phyloP scores from a whole-genome alignment of 2,888 invertebrate genomes.

The Scaptomyza tumidula region DNA sequence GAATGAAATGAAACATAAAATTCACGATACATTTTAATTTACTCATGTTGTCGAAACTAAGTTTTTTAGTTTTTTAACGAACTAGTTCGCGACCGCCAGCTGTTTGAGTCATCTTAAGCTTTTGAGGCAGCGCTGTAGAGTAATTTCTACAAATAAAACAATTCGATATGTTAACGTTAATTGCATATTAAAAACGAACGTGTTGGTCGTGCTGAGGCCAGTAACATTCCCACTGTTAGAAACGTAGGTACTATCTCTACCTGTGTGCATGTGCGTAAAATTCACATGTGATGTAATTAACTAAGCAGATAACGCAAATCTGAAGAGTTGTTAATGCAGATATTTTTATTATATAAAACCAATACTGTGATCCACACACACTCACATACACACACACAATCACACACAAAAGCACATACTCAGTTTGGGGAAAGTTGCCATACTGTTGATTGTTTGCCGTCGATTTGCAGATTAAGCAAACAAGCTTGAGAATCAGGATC shows the following conservation, averaged over 20 bases:
- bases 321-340: conserved; percentile 7
- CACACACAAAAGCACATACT: background rate
- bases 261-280: conserved; percentile 2
- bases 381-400: no score
- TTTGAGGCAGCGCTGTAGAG: conserved; percentile 11
- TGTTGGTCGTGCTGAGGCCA: background rate
- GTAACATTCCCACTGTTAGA: conserved; percentile 27
- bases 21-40: conserved; percentile 27
- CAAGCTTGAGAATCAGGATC: background rate
- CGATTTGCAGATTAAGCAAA: background rate
- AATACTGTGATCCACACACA: conserved; percentile 10
- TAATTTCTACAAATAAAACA: conserved; percentile 33
- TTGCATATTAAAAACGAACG: conserved; percentile 16
- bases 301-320: conserved; percentile 45
- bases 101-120: background rate
- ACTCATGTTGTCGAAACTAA: conserved; percentile 13
- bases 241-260: conserved; percentile 14
- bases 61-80: background rate
- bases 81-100: conserved; percentile 25
- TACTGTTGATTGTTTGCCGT: background rate
- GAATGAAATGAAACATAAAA: conserved; percentile 21
- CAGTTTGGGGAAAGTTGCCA: conserved; percentile 35
- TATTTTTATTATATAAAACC: conserved; percentile 41
- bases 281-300: conserved; percentile 66
- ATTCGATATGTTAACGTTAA: conserved; percentile 21